phyloP scores from a whole-genome alignment of 2,888 invertebrate species.

The Ptilodon capucinus region DNA sequence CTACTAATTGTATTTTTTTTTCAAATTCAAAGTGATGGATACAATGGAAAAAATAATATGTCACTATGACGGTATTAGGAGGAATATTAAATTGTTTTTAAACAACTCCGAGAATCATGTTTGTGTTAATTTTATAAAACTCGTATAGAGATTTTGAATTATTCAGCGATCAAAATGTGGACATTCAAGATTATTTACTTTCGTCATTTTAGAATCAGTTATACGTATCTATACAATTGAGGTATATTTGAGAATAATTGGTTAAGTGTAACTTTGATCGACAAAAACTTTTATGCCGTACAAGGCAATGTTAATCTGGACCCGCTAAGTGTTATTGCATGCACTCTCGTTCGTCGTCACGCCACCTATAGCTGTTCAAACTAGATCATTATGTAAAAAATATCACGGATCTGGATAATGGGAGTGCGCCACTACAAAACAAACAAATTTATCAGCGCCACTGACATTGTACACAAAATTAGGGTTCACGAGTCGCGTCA shows the following conservation, averaged over 20 bases:
- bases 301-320: neutral
- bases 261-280: too few relatives aligned
- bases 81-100: too few relatives aligned
- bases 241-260: neutral
- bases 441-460: neutral
- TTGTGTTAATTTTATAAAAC: too few relatives aligned
- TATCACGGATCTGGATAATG: neutral
- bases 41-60: too few relatives aligned
- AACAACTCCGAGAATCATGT: too few relatives aligned
- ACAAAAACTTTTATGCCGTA: neutral
- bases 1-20: too few relatives aligned
- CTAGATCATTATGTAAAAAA: neutral
- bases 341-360: neutral
- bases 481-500: conserved; percentile 1
- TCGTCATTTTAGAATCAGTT: neutral
- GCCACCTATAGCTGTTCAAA: neutral
- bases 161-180: neutral
- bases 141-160: neutral
- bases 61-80: too few relatives aligned
- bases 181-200: neutral
- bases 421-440: neutral
- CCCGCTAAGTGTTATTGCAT: neutral
- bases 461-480: conserved; percentile 13
- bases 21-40: too few relatives aligned
- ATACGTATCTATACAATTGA: neutral